Conservation (phyloP, 2,797 vertebrate genomes). For the Bucorvus abyssinicus region DNA sequence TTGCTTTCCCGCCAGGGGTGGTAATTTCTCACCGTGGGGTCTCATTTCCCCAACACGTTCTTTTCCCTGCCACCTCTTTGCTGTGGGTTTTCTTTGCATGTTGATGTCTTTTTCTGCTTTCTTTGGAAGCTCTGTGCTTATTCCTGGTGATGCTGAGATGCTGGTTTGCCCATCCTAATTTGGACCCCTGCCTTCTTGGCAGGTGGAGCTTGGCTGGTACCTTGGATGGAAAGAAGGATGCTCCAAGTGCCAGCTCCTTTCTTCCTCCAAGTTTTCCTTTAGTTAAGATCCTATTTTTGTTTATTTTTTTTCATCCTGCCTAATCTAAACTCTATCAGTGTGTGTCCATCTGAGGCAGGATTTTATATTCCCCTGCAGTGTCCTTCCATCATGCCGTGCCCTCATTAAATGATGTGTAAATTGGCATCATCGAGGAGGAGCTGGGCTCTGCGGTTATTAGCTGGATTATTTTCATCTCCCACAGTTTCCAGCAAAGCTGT, state of each 20-base stretch:
- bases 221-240: background rate
- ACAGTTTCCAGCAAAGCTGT: background rate
- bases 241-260: background rate
- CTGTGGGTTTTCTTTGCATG: accelerated
- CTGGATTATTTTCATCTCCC: conserved; percentile 26
- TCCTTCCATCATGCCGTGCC: background rate
- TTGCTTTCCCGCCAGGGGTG: background rate
- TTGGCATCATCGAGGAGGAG: background rate
- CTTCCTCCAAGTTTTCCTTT: background rate
- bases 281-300: background rate
- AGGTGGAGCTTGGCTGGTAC: background rate
- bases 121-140: background rate
- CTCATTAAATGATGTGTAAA: background rate
- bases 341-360: background rate
- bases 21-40: background rate
- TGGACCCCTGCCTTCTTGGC: background rate
- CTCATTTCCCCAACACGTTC: accelerated
- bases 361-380: background rate
- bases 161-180: background rate
- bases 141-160: background rate
- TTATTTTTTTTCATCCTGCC: background rate
- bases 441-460: background rate
- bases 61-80: background rate
- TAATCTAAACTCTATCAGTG: background rate
- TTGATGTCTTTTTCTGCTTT: background rate